A percentile compares a stretch with the other conserved stretches of the same genome.
These are phyloP conservation scores for Phylloscopus trochiloides DNA, from an alignment of 2,113 vertebrate genomes.

Conservation along the genomic window DNA sequence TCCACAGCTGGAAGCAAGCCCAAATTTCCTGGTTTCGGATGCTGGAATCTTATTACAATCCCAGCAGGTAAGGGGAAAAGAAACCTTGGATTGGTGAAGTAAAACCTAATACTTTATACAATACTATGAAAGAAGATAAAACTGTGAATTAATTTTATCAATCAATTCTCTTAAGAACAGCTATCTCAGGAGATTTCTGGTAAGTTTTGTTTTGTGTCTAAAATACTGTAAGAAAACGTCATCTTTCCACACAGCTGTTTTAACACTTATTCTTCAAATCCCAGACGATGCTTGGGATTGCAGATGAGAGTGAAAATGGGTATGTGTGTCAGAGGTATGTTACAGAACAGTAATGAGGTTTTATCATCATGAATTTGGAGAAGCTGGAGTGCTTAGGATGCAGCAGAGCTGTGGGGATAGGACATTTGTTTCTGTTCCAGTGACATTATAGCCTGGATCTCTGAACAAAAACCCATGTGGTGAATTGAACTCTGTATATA, in stretches of 20 bases:
- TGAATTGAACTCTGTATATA: neutral
- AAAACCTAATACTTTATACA: neutral
- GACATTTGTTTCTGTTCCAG: neutral
- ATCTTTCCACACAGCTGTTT: neutral
- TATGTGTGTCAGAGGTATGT: neutral
- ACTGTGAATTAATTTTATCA: neutral
- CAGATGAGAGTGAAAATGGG: neutral
- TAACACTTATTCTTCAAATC: neutral
- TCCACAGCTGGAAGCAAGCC: neutral
- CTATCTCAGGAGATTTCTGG: neutral
- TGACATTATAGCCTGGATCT: neutral
- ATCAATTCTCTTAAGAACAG: neutral
- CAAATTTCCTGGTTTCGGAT: neutral
- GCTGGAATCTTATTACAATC: neutral
- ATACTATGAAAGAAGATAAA: neutral
- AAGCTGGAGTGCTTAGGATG: neutral
- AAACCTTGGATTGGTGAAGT: neutral
- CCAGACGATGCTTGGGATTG: neutral
- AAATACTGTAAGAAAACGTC: neutral
- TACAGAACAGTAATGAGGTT: slow-evolving; percentile 37
- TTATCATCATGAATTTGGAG: slow-evolving; percentile 35
- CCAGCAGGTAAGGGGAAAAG: neutral
- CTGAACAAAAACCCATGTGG: neutral
- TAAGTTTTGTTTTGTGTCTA: neutral
- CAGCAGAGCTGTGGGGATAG: neutral